These are phyloP conservation scores for Seira sanloemensis DNA, from an alignment of 2,888 invertebrate species.

Conservation along the genomic window DNA sequence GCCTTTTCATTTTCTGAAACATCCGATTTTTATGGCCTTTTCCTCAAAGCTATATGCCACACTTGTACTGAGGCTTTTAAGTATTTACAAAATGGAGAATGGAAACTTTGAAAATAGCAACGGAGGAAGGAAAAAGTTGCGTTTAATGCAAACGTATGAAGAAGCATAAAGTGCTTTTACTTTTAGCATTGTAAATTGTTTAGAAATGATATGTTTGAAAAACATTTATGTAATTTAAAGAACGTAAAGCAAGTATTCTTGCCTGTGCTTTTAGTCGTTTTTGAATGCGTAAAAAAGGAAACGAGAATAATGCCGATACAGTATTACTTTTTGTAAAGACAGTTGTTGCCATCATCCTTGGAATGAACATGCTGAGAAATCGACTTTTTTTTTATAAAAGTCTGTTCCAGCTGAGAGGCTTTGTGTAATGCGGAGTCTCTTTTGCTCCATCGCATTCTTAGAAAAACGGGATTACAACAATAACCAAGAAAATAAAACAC, in stretches of 20 bases:
- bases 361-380: constrained; percentile 41
- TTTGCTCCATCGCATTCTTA: not conserved
- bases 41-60: too few species aligned
- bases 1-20: not conserved
- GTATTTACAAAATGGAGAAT: too few species aligned
- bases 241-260: constrained; percentile 15
- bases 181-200: not conserved
- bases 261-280: not conserved
- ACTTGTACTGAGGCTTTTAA: too few species aligned
- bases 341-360: constrained; percentile 36
- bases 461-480: not conserved
- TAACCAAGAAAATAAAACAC: not conserved
- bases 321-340: constrained; percentile 6
- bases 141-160: too few species aligned
- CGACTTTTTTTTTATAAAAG: constrained; percentile 50
- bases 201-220: not conserved
- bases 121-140: too few species aligned
- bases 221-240: constrained; percentile 20
- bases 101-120: too few species aligned
- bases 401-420: constrained; percentile 58
- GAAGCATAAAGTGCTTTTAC: too few species aligned
- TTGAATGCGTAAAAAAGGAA: not conserved
- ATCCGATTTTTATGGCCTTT: not conserved
- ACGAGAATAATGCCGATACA: not conserved
- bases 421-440: constrained; percentile 51